These are phyloP conservation scores for Anoncus sp. DNA, from an alignment of 2,888 invertebrate genomes.

Conservation along the genomic window DNA sequence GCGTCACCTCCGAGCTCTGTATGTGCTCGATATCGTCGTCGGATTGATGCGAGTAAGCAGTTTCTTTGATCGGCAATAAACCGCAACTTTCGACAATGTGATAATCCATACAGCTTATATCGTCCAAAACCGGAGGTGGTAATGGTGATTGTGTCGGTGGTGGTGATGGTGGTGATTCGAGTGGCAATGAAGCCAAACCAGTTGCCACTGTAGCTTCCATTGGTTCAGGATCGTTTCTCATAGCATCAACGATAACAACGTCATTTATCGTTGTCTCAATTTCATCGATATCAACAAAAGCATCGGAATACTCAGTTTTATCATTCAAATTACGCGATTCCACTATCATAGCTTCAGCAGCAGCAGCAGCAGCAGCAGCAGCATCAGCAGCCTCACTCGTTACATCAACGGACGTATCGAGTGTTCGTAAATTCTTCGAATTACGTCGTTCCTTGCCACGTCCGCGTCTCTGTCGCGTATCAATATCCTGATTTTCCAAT, in stretches of 20 bases:
- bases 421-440: slow-evolving; percentile 27
- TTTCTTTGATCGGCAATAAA: slow-evolving; percentile 61
- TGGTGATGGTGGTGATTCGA: slow-evolving; percentile 28
- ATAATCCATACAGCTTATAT: slow-evolving; percentile 76
- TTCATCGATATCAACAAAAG: slow-evolving; percentile 65
- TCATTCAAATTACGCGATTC: slow-evolving; percentile 46
- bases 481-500: neutral
- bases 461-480: slow-evolving; percentile 18
- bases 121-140: slow-evolving; percentile 58
- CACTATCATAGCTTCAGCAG: slow-evolving; percentile 64
- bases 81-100: slow-evolving; percentile 72
- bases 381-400: no score
- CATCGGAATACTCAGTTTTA: slow-evolving; percentile 49
- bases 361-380: no score
- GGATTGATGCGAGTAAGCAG: slow-evolving; percentile 69
- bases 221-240: slow-evolving; percentile 54
- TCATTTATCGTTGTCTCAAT: slow-evolving; percentile 28
- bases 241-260: slow-evolving; percentile 14
- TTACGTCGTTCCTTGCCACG: slow-evolving; percentile 26
- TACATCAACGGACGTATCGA: slow-evolving; percentile 7
- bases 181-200: slow-evolving; percentile 54
- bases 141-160: slow-evolving; percentile 29
- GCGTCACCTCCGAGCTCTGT: slow-evolving; percentile 70
- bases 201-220: slow-evolving; percentile 62
- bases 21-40: slow-evolving; percentile 80